These are phyloP conservation scores for Agelastica alni DNA, from an alignment of 2,888 invertebrate genomes.

Conservation along the genomic window DNA sequence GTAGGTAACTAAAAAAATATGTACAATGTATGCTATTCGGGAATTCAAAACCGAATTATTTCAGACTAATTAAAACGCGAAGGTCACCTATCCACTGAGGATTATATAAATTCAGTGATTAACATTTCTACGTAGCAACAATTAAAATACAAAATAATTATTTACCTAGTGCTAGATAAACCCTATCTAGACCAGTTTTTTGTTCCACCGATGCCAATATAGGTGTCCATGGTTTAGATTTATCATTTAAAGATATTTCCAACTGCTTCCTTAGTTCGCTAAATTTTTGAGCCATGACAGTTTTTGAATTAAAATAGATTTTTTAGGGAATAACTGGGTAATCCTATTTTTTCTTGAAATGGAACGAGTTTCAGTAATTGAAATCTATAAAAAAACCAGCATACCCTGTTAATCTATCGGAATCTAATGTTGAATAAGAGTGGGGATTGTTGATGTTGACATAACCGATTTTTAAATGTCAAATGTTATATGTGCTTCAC, in stretches of 20 bases:
- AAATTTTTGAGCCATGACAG: slow-evolving; percentile 57
- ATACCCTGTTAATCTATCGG: background rate
- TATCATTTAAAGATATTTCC: slow-evolving; percentile 67
- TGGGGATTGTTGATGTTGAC: slow-evolving; percentile 1
- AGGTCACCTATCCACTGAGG: background rate
- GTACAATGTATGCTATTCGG: no score
- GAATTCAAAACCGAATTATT: background rate
- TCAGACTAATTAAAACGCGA: background rate
- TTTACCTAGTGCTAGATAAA: slow-evolving; percentile 81
- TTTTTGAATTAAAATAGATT: background rate
- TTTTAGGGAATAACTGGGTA: no score
- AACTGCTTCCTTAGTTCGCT: slow-evolving; percentile 64
- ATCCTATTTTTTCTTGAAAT: no score
- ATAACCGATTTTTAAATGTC: no score
- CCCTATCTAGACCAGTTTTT: slow-evolving; percentile 73
- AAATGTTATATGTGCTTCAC: no score
- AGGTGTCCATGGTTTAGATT: slow-evolving; percentile 73
- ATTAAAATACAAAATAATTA: slow-evolving; percentile 3
- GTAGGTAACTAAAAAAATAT: no score
- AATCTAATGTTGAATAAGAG: background rate
- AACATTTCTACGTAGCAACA: slow-evolving; percentile 28
- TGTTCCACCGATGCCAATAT: slow-evolving; percentile 69
- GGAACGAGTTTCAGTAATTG: background rate
- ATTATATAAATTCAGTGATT: background rate
- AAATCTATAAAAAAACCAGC: slow-evolving; percentile 11